Base-by-base conservation (phyloP, 92 coral and sea anemone genomes). In the Scolanthus callimorphus region DNA sequence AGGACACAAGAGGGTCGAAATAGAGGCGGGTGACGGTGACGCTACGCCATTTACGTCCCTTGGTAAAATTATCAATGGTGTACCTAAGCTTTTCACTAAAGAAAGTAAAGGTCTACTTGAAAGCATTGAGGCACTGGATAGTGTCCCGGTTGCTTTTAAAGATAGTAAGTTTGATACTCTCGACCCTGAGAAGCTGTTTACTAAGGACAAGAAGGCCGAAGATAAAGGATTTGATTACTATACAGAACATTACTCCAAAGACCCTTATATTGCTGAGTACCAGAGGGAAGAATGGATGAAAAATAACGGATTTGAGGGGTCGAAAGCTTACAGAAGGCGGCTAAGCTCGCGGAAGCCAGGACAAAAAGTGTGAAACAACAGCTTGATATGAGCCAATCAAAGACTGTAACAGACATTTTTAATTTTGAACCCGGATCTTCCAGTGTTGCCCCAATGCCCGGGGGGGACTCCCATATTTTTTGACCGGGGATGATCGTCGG, bases 231-330 rank as follows among this genome's bases (percentile, higher is more conserved):
- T 77, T 52, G 95, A 86, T 11, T 76, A 71, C 51, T 82, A 39
- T 72, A 65, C 79, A n/a, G 95, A 77, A 29, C 84, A 82, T 29
- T 86, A 70, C 37, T 86, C 95, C 2, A 85, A 75, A 31, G 95
- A 86, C 50, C 95, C 95, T 51, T 83, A 55, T 30, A 62, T 86
- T 28, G 95, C 95, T 17, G 89, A 82, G n/a, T 70, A 76, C 17
- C 90, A 86, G 71, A 58, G 72, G 45, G 73, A 82, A 54, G 82
- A 82, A 25, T 73, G 88, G 81, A 71, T 82, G 89, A 57, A 57
- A 11, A 57, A 69, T 1, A 69, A 46, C 31, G 61, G 65, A 29
- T 44, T 63, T 3, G 47, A 31, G 51, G 4, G 64, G 11, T 57
- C 57, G 8, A 60, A 31, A 47, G 66, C 71, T 3, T 49, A 39